A percentile compares a stretch with the other conserved stretches of the same genome.
Evolutionary conservation across 2,113 vertebrate genomes (phyloP).

Genomic region (Pollachius pollachius): DNA sequence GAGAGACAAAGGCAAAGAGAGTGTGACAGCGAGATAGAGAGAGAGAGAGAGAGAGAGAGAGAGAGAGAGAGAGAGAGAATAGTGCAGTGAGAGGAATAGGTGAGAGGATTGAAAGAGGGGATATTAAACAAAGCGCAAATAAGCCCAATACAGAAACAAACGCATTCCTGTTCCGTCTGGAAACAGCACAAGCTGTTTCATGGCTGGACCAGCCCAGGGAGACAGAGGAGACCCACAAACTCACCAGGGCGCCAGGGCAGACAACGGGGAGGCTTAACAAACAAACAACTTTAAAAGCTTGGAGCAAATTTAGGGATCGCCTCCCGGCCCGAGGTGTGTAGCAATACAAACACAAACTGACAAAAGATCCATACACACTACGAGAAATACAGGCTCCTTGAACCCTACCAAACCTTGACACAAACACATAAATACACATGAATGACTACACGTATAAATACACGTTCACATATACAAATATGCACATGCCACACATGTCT

Average conservation of each 20-base stretch:
- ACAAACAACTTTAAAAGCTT: too few relatives aligned
- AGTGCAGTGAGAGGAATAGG: background rate
- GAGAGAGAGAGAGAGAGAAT: background rate
- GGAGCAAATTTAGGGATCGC: too few relatives aligned
- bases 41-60: conserved; percentile 1
- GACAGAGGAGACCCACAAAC: conserved; percentile 38
- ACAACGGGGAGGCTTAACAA: too few relatives aligned
- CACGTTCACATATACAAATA: too few relatives aligned
- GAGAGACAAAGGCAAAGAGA: conserved; percentile 8
- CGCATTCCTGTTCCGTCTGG: conserved; percentile 26
- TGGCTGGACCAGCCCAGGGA: conserved; percentile 20
- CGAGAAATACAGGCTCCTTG: too few relatives aligned
- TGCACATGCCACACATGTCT: conserved; percentile 24
- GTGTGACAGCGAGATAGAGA: background rate
- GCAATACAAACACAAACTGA: background rate
- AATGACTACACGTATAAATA: too few relatives aligned
- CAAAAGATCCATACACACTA: too few relatives aligned
- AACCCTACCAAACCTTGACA: too few relatives aligned
- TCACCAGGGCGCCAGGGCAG: background rate
- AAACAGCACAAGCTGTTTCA: conserved; percentile 35
- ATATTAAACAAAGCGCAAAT: conserved; percentile 8
- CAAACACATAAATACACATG: too few relatives aligned
- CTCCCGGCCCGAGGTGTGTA: background rate
- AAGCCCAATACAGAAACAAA: conserved; percentile 28
- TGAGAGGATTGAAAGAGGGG: conserved; percentile 6